These are phyloP conservation scores for Abrostola triplasia DNA, from an alignment of 2,888 invertebrate genomes.

Conservation along the genomic window DNA sequence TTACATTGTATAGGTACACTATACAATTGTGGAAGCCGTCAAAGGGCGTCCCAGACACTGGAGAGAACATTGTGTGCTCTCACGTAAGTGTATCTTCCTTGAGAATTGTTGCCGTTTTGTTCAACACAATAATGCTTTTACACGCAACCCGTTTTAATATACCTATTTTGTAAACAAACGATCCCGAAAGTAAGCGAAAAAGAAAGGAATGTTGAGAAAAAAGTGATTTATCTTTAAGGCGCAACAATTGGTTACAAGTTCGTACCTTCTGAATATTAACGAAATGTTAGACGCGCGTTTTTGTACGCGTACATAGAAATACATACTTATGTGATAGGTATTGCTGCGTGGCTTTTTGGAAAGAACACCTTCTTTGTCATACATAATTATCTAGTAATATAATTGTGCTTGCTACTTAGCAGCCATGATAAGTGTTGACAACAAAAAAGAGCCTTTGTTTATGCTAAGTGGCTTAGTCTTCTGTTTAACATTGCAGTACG, in stretches of 20 bases:
- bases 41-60: constrained; percentile 24
- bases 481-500: no score
- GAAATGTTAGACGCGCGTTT: constrained; percentile 7
- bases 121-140: constrained; percentile 30
- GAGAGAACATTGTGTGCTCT: constrained; percentile 32
- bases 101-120: constrained; percentile 33
- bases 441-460: no score
- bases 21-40: constrained; percentile 45
- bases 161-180: constrained; percentile 34
- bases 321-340: no score
- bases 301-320: no score
- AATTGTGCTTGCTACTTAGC: no score
- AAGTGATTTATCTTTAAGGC: constrained; percentile 41
- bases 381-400: no score
- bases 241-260: constrained; percentile 38
- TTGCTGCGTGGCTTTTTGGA: no score
- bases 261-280: constrained; percentile 15
- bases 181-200: constrained; percentile 26
- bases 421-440: no score
- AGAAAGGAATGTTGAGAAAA: constrained; percentile 19
- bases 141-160: constrained; percentile 31
- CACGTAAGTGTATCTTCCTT: constrained; percentile 35
- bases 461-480: no score
- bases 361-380: no score
- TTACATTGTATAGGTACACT: constrained; percentile 22